These are phyloP conservation scores for Orthosia gracilis DNA, from an alignment of 2,888 invertebrate species.

Conservation along the genomic window DNA sequence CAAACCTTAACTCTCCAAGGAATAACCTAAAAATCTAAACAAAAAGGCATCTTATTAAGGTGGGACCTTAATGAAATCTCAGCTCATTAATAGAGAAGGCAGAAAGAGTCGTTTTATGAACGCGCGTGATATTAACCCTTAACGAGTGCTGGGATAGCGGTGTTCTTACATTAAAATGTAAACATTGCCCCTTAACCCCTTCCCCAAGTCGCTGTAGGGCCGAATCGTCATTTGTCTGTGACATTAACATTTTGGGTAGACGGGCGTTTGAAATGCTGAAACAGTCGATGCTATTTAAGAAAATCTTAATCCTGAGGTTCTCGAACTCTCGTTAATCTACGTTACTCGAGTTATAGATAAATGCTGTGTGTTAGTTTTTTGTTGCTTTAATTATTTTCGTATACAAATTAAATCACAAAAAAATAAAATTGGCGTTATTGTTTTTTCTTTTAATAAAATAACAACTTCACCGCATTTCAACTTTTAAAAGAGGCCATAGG, in stretches of 20 bases:
- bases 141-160: conserved; percentile 79
- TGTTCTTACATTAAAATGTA: conserved; percentile 90
- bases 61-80: conserved; percentile 76
- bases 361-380: too few relatives aligned
- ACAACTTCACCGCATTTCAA: too few relatives aligned
- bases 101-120: conserved; percentile 82
- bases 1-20: conserved; percentile 35
- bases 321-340: too few relatives aligned
- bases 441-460: too few relatives aligned
- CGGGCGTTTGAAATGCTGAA: conserved; percentile 71
- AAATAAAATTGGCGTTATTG: too few relatives aligned
- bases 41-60: conserved; percentile 67
- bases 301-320: too few relatives aligned
- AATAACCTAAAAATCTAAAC: conserved; percentile 23
- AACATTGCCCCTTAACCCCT: conserved; percentile 88
- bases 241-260: conserved; percentile 74
- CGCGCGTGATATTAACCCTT: conserved; percentile 84
- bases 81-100: conserved; percentile 82
- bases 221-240: conserved; percentile 86
- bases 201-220: conserved; percentile 81
- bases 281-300: too few relatives aligned
- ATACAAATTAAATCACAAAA: too few relatives aligned
- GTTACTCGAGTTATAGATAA: too few relatives aligned
- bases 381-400: too few relatives aligned
- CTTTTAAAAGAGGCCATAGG: too few relatives aligned